A percentile compares a stretch with the other conserved stretches of the same genome.
Conservation (phyloP, 2,797 vertebrate genomes). For the Cephalopachus bancanus region DNA sequence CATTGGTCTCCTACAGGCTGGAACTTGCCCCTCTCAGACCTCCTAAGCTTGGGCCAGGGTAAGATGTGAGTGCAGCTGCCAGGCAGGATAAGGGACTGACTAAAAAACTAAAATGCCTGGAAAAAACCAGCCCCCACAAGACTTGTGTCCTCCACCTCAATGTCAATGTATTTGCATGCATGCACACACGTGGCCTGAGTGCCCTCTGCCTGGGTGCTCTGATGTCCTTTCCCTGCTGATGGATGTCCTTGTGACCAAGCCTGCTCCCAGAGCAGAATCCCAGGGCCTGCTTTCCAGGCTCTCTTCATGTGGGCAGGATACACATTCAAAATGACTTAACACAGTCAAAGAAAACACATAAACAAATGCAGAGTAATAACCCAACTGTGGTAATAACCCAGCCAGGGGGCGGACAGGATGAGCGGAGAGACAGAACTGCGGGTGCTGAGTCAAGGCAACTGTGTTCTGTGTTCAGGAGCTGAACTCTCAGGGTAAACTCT, state of each 20-base stretch:
- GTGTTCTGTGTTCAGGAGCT: not conserved
- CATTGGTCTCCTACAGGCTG: not conserved
- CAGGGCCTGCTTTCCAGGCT: not conserved
- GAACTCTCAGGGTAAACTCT: not conserved
- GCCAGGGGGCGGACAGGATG: not conserved
- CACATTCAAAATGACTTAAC: slow-evolving; percentile 29
- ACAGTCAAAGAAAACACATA: slow-evolving; percentile 58
- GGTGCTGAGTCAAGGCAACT: slow-evolving; percentile 32
- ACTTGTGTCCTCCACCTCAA: not conserved
- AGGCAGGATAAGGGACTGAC: not conserved
- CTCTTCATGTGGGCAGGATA: not conserved
- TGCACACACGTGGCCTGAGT: rapidly evolving
- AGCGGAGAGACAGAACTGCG: not conserved
- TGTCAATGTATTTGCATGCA: not conserved
- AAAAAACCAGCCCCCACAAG: not conserved
- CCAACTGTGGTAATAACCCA: not conserved
- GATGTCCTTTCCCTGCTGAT: not conserved
- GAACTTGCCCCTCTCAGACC: not conserved
- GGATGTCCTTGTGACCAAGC: rapidly evolving
- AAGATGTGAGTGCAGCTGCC: not conserved
- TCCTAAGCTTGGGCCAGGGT: not conserved
- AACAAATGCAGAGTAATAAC: slow-evolving; percentile 12
- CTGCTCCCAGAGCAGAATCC: not conserved
- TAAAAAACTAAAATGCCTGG: not conserved
- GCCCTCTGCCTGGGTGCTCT: not conserved